These are phyloP conservation scores for Agrilus mali DNA, from an alignment of 2,888 invertebrate species.

Conservation along the genomic window DNA sequence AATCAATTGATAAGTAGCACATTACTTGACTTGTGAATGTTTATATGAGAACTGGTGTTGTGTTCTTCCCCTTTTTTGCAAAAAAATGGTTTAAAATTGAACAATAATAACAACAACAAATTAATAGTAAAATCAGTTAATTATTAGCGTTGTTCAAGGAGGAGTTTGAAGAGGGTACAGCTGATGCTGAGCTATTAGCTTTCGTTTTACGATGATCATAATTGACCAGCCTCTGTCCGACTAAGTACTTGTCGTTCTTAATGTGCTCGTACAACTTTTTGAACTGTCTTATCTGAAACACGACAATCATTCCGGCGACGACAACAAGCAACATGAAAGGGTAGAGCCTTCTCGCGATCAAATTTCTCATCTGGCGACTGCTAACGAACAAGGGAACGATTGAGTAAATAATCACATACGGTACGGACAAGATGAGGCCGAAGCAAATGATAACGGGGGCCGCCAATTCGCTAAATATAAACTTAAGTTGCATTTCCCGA, in stretches of 20 bases:
- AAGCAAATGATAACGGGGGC: conserved; percentile 81
- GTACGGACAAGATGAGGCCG: conserved; percentile 80
- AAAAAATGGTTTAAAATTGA: too few relatives aligned
- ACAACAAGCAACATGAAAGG: conserved; percentile 71
- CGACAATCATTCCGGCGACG: conserved; percentile 53
- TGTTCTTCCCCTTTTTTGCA: too few relatives aligned
- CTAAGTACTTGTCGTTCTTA: conserved; percentile 97
- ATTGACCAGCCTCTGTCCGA: conserved; percentile 92
- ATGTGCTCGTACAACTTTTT: conserved; percentile 93
- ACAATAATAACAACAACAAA: too few relatives aligned
- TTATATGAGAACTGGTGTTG: too few relatives aligned
- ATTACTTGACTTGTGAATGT: too few relatives aligned
- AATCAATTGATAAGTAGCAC: too few relatives aligned
- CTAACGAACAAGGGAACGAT: conserved; percentile 55
- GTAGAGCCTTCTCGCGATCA: conserved; percentile 77
- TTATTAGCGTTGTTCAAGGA: too few relatives aligned
- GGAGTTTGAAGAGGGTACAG: too few relatives aligned
- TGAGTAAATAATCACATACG: conserved; percentile 81
- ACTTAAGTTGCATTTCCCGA: conserved; percentile 79
- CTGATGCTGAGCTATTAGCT: conserved; percentile 9
- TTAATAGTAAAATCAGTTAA: too few relatives aligned
- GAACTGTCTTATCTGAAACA: conserved; percentile 87
- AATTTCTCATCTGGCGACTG: conserved; percentile 53
- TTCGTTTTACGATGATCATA: conserved; percentile 77
- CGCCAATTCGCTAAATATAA: conserved; percentile 75